These are phyloP conservation scores for Xenus cinereus DNA, from an alignment of 2,113 vertebrate genomes.

Conservation along the genomic window DNA sequence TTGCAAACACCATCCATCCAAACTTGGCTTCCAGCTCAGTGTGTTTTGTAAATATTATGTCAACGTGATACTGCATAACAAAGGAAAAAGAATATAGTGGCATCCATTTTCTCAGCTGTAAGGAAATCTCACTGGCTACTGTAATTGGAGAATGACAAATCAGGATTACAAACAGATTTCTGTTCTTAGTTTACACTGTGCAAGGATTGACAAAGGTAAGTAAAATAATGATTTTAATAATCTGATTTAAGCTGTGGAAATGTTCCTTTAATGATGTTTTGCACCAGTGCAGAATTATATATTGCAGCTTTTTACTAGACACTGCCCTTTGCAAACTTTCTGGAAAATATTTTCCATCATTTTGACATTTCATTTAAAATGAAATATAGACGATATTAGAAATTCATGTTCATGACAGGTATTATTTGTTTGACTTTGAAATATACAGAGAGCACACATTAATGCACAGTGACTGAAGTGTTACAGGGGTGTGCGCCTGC, in stretches of 20 bases:
- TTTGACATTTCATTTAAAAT: conserved; percentile 85
- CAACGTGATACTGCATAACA: background rate
- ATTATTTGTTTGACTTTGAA: conserved; percentile 84
- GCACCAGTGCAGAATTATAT: conserved; percentile 4
- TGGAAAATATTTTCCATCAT: conserved; percentile 81
- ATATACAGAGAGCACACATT: conserved; percentile 80
- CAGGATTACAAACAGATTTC: conserved; percentile 56
- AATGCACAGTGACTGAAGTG: conserved; percentile 74
- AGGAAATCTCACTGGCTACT: background rate
- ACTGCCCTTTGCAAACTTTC: conserved; percentile 76
- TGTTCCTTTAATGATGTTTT: conserved; percentile 36
- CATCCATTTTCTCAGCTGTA: conserved; percentile 27
- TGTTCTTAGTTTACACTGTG: conserved; percentile 27
- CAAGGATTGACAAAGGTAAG: conserved; percentile 42
- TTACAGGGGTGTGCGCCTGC: conserved; percentile 72
- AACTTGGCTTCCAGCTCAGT: background rate
- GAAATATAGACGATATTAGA: conserved; percentile 81
- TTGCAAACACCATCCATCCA: background rate
- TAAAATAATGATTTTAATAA: conserved; percentile 46
- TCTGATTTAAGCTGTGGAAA: background rate
- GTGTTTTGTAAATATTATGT: conserved; percentile 23
- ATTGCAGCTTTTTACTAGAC: conserved; percentile 18
- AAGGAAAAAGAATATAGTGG: background rate
- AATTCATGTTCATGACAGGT: conserved; percentile 81
- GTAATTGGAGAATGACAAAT: conserved; percentile 2